These are phyloP conservation scores for Onychostruthus taczanowskii DNA, from an alignment of 2,113 vertebrate species.

Conservation along the genomic window DNA sequence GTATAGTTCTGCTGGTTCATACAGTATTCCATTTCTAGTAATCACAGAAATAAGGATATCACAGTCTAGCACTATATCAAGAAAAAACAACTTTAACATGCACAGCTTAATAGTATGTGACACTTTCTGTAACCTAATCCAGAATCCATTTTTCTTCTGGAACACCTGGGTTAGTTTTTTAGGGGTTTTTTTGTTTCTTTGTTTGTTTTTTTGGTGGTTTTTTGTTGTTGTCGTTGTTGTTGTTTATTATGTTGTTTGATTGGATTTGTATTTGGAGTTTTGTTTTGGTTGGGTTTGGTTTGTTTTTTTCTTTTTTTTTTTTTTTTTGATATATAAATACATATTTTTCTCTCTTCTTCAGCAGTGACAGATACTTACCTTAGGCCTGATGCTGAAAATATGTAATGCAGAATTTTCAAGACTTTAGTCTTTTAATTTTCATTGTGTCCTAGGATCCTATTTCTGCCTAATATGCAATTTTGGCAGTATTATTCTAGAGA, in stretches of 20 bases:
- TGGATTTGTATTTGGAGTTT: background rate
- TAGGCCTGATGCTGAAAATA: background rate
- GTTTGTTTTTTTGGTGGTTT: too few relatives aligned
- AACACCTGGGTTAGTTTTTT: rapidly evolving
- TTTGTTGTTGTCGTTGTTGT: background rate
- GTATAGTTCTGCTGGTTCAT: background rate
- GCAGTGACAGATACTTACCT: background rate
- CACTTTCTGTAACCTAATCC: background rate
- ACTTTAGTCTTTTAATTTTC: background rate
- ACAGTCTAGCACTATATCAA: background rate
- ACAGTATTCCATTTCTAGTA: background rate
- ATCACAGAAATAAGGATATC: background rate
- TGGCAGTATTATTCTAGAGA: background rate
- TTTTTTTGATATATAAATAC: background rate
- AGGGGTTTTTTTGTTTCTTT: too few relatives aligned
- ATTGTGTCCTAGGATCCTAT: background rate
- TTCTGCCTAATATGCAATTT: background rate
- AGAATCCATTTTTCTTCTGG: background rate
- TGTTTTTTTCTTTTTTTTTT: too few relatives aligned
- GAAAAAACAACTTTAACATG: background rate
- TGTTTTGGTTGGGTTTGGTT: too few relatives aligned
- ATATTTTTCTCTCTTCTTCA: background rate
- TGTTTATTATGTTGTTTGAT: background rate
- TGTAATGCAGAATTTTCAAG: background rate
- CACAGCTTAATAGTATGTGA: too few relatives aligned